These are phyloP conservation scores for Myodes glareolus DNA, from an alignment of 2,113 vertebrate genomes.

Conservation along the genomic window DNA sequence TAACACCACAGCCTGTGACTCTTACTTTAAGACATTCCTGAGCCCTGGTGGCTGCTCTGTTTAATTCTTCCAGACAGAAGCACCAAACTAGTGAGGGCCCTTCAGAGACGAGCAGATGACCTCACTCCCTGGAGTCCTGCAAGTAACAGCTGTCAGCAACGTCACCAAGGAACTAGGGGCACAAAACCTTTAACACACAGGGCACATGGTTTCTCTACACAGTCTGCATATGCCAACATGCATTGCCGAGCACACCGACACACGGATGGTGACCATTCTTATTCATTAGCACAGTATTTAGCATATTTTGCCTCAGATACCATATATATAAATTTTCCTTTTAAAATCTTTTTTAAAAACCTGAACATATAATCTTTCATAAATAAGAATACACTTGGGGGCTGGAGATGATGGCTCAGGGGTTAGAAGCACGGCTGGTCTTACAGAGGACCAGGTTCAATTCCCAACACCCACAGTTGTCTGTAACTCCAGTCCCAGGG, in stretches of 20 bases:
- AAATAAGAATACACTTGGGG: neutral
- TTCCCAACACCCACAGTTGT: neutral
- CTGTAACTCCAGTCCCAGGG: neutral
- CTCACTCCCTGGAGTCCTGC: neutral
- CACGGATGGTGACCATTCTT: neutral
- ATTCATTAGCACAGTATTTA: neutral
- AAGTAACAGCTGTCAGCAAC: neutral
- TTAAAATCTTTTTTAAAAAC: neutral
- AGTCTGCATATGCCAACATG: neutral
- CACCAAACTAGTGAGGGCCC: neutral
- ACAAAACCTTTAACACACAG: neutral
- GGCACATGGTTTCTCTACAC: neutral
- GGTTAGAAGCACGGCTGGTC: neutral
- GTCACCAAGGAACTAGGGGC: neutral
- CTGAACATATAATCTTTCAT: neutral
- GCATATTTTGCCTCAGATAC: constrained; percentile 43
- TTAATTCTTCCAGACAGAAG: neutral
- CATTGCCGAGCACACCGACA: neutral
- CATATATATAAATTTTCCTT: neutral
- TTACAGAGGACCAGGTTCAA: neutral
- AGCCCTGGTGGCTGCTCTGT: neutral
- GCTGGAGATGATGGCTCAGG: neutral
- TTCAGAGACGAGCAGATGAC: neutral
- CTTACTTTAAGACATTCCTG: neutral
- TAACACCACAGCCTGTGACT: neutral